A percentile compares a stretch with the other conserved stretches of the same genome.
phyloP scores from a whole-genome alignment of 2,888 invertebrate species.

The Heliconius ethilla region DNA sequence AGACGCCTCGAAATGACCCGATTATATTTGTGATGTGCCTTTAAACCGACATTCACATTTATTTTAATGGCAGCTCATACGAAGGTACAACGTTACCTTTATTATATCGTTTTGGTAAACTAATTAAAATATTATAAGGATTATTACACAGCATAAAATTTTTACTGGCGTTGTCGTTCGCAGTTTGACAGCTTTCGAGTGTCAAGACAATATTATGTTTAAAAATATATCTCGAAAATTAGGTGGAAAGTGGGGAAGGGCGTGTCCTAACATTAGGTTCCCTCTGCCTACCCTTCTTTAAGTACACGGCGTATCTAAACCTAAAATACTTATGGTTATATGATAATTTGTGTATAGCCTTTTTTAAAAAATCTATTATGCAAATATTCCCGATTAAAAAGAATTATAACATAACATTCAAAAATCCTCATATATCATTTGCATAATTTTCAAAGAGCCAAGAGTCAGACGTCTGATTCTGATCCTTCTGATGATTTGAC shows the following conservation, averaged over 20 bases:
- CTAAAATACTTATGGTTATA: neutral
- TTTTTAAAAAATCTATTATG: too few species aligned
- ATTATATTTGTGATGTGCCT: constrained; percentile 49
- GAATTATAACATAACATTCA: neutral
- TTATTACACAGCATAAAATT: neutral
- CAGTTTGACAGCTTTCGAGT: neutral
- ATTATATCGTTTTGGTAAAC: constrained; percentile 4
- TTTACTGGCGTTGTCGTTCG: neutral
- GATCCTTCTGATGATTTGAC: constrained; percentile 40
- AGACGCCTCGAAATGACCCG: constrained; percentile 51
- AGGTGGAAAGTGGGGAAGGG: neutral
- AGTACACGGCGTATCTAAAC: neutral
- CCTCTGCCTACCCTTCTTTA: neutral
- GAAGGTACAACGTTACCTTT: constrained; percentile 47
- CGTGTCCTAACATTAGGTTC: neutral
- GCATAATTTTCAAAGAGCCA: constrained; percentile 9
- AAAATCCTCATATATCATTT: neutral
- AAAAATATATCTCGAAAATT: neutral
- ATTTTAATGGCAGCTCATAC: constrained; percentile 58
- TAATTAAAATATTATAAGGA: constrained; percentile 10
- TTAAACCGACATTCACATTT: constrained; percentile 40
- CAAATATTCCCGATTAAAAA: too few species aligned
- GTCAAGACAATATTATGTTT: neutral
- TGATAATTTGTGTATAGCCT: neutral
- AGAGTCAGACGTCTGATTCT: constrained; percentile 12